phyloP scores from a whole-genome alignment of 1,140 invertebrate genomes.

The Ceratina japonica region DNA sequence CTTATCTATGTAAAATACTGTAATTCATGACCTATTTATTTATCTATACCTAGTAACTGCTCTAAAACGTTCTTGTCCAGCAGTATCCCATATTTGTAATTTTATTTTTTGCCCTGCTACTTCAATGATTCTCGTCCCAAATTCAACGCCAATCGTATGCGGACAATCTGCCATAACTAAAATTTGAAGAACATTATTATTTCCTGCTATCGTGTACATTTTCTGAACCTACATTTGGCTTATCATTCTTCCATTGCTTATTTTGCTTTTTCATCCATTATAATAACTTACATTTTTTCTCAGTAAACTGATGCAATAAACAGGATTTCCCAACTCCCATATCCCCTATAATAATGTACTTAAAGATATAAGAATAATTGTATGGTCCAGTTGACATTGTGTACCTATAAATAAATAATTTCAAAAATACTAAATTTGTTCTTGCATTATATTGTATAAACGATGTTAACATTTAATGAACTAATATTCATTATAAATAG shows the following conservation, averaged over 20 bases:
- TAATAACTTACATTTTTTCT: conserved; percentile 98
- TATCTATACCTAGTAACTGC: conserved; percentile 90
- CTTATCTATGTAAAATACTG: conserved; percentile 13
- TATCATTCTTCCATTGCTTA: background rate
- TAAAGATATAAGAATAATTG: conserved; percentile 99
- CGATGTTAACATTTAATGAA: no score
- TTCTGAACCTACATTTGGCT: background rate
- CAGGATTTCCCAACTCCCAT: conserved; percentile 99
- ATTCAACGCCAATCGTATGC: conserved; percentile 99
- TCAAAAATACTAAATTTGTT: background rate
- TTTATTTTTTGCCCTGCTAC: conserved; percentile 99
- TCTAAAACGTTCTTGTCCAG: conserved; percentile 97
- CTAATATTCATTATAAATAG: no score
- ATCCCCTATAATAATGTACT: conserved; percentile 99
- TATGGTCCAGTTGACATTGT: conserved; percentile 96
- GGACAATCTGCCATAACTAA: conserved; percentile 99
- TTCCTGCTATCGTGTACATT: background rate
- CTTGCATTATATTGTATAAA: no score
- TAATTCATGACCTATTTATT: background rate
- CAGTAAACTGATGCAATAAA: conserved; percentile 99
- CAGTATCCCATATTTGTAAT: conserved; percentile 98
- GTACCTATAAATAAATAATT: conserved; percentile 58
- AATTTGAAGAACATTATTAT: conserved; percentile 51
- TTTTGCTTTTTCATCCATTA: background rate
- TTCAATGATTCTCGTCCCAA: conserved; percentile 99